These are phyloP conservation scores for Calephelis perditalis DNA, from an alignment of 2,888 invertebrate genomes.

Conservation along the genomic window DNA sequence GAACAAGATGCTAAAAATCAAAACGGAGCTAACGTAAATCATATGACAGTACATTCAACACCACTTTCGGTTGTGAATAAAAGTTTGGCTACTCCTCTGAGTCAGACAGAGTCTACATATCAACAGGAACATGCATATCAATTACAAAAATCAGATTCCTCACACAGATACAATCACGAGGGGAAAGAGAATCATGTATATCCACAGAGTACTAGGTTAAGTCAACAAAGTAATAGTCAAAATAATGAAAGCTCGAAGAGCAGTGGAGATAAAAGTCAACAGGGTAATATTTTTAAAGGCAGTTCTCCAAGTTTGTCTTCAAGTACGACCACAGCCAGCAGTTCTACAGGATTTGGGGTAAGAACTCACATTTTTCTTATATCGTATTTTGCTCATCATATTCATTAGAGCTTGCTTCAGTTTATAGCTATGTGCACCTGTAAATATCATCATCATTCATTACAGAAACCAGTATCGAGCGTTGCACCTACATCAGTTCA, in stretches of 20 bases:
- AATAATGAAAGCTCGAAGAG: conserved; percentile 55
- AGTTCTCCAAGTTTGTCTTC: conserved; percentile 63
- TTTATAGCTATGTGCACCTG: conserved; percentile 38
- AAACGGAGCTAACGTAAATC: conserved; percentile 59
- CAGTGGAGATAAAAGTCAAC: conserved; percentile 47
- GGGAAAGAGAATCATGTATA: conserved; percentile 77
- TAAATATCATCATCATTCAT: conserved; percentile 72
- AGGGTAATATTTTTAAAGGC: conserved; percentile 50
- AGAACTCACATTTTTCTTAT: conserved; percentile 34
- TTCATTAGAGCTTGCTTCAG: conserved; percentile 34
- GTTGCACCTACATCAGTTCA: conserved; percentile 88
- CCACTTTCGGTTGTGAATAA: conserved; percentile 78
- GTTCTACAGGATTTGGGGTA: conserved; percentile 71
- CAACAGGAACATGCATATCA: conserved; percentile 73
- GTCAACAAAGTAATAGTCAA: conserved; percentile 58
- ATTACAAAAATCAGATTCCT: conserved; percentile 73
- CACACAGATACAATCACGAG: conserved; percentile 71
- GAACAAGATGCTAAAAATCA: conserved; percentile 55
- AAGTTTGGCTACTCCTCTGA: conserved; percentile 81
- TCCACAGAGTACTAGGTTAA: conserved; percentile 68
- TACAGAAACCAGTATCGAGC: conserved; percentile 91
- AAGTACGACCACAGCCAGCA: conserved; percentile 55
- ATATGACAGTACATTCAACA: conserved; percentile 76
- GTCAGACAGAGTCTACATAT: conserved; percentile 77
- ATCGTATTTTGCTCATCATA: conserved; percentile 21